Percentiles rank a stretch among this genome's conserved stretches.
These are phyloP conservation scores for Plestiodon gilberti DNA, from an alignment of 2,113 vertebrate genomes.

Conservation along the genomic window DNA sequence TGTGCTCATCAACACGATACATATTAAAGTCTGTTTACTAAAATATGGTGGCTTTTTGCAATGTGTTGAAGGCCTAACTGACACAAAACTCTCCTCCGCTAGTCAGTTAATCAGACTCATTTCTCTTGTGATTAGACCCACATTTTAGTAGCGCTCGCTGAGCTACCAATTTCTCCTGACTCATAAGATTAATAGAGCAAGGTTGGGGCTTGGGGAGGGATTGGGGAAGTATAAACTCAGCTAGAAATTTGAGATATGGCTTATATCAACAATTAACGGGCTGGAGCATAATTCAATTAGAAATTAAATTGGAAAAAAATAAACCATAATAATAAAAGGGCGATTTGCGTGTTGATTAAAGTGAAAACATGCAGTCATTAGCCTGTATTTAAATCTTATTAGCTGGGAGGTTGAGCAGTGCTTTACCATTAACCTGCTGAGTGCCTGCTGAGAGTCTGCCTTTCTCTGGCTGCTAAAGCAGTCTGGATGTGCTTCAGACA, in stretches of 20 bases:
- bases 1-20: accelerated
- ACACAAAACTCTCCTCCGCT: not conserved
- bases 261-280: conserved; percentile 67
- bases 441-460: conserved; percentile 39
- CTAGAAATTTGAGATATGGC: conserved; percentile 49
- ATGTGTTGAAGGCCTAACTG: not conserved
- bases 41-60: not conserved
- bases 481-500: conserved; percentile 17
- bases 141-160: not conserved
- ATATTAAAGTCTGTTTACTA: not conserved
- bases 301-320: conserved; percentile 64
- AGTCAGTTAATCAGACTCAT: conserved; percentile 2
- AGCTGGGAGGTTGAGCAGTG: conserved; percentile 45
- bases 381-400: conserved; percentile 71
- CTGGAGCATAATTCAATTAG: conserved; percentile 72
- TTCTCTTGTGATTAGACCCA: conserved; percentile 34
- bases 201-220: conserved; percentile 30
- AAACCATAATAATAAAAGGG: conserved; percentile 67
- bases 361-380: conserved; percentile 73
- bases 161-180: not conserved
- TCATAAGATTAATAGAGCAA: not conserved
- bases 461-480: conserved; percentile 23
- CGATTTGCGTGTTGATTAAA: conserved; percentile 69
- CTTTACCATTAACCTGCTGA: conserved; percentile 64
- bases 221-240: conserved; percentile 35